phyloP scores from a whole-genome alignment of 2,113 vertebrate species.

The Chamaea fasciata region DNA sequence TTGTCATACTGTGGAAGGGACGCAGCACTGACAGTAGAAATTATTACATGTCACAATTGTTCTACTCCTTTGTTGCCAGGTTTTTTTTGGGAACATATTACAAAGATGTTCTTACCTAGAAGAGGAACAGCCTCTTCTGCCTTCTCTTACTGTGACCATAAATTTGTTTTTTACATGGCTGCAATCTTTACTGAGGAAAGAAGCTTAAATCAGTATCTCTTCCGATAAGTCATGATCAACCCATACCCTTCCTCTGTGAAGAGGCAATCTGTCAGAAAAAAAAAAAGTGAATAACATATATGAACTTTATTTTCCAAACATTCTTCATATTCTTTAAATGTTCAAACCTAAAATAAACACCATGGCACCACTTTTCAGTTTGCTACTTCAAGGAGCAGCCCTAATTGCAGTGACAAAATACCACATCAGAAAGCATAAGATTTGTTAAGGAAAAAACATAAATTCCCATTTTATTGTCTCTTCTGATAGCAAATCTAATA shows the following conservation, averaged over 20 bases:
- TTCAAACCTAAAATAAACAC: slow-evolving; percentile 34
- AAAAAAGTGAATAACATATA: not conserved
- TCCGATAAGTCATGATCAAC: not conserved
- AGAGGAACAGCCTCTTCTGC: not conserved
- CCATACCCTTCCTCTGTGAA: not conserved
- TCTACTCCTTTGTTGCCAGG: not conserved
- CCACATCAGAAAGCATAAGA: slow-evolving; percentile 42
- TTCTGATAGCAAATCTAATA: slow-evolving; percentile 54
- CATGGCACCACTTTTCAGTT: not conserved
- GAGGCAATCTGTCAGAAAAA: slow-evolving; percentile 1
- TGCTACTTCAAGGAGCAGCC: slow-evolving; percentile 16
- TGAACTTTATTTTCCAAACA: slow-evolving; percentile 3
- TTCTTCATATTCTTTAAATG: not conserved
- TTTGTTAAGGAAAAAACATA: slow-evolving; percentile 62
- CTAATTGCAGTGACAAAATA: slow-evolving; percentile 51
- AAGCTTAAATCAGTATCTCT: not conserved
- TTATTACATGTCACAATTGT: not conserved
- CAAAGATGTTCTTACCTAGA: not conserved
- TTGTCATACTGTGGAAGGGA: not conserved
- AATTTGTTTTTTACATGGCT: not conserved
- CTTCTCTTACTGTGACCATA: not conserved
- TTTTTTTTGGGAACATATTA: not conserved
- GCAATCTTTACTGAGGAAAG: not conserved
- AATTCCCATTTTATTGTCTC: slow-evolving; percentile 53
- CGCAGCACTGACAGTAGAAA: not conserved